Evolutionary conservation across 2,113 vertebrate species (phyloP).

Genomic region (Melanerpes formicivorus): DNA sequence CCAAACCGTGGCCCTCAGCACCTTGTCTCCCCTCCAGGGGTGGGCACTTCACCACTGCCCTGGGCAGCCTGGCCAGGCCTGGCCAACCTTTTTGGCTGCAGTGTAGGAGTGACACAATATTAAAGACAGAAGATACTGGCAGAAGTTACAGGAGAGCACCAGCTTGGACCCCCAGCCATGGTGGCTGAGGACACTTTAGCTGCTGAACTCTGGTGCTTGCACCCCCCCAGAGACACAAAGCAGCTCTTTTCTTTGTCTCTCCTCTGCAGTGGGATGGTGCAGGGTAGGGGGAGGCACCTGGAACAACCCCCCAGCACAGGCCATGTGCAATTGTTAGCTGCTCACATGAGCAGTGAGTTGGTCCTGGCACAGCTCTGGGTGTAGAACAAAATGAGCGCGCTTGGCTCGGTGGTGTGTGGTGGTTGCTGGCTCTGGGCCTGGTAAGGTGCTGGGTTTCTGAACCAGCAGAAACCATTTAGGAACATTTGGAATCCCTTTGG

Average conservation of each 20-base stretch:
- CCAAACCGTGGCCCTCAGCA: neutral
- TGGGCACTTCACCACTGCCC: too few species aligned
- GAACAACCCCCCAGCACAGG: neutral
- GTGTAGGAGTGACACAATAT: too few species aligned
- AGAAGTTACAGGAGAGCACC: too few species aligned
- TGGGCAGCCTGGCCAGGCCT: too few species aligned
- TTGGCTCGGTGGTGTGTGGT: too few species aligned
- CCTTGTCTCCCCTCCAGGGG: too few species aligned
- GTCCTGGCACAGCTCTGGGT: neutral
- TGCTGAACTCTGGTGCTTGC: too few species aligned
- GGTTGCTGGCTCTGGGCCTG: neutral
- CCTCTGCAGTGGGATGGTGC: neutral
- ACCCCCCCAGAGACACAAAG: neutral
- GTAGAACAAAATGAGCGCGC: neutral
- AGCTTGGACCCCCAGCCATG: too few species aligned
- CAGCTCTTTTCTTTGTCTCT: neutral
- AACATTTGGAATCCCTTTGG: neutral
- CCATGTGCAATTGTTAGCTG: fast-evolving
- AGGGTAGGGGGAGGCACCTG: neutral
- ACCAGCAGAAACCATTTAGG: neutral
- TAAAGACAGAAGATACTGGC: too few species aligned
- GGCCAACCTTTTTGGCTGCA: too few species aligned
- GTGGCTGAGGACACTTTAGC: too few species aligned
- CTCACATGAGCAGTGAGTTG: fast-evolving
- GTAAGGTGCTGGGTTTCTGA: neutral